Percentiles rank a stretch among this genome's conserved stretches.
Conservation (phyloP, 2,888 invertebrate genomes). For the Uropetala carovei region DNA sequence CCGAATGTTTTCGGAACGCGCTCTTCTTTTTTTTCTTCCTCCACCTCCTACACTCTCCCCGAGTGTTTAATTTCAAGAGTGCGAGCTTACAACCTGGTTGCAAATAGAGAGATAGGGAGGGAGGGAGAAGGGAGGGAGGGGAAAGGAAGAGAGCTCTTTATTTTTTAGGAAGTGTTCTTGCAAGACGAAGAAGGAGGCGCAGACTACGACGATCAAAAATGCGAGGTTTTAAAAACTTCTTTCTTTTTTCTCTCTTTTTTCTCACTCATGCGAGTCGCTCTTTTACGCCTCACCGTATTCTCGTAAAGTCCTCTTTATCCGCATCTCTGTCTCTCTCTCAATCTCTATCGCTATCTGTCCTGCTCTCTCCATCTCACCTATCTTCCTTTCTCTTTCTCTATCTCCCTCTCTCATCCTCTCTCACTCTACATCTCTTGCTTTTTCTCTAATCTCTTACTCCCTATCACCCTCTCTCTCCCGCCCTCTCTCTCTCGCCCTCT, state of each 20-base stretch:
- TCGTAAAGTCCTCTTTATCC: background rate
- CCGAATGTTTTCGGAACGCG: constrained; percentile 3
- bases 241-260: background rate
- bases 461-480: too few relatives aligned
- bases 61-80: constrained; percentile 13
- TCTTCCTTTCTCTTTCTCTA: too few relatives aligned
- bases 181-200: background rate
- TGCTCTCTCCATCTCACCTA: too few relatives aligned
- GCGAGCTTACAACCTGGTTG: background rate
- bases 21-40: background rate
- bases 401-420: too few relatives aligned
- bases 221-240: background rate
- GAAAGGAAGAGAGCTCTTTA: too few relatives aligned
- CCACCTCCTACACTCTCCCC: background rate
- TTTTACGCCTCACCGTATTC: constrained; percentile 4
- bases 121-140: background rate
- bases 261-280: background rate
- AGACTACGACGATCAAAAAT: background rate
- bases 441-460: too few relatives aligned
- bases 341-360: too few relatives aligned
- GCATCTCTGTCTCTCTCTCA: too few relatives aligned
- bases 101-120: background rate
- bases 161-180: background rate
- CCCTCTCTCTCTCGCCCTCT: too few relatives aligned
- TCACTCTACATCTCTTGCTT: too few relatives aligned